Evolutionary conservation across 1,140 invertebrate genomes (phyloP).

Genomic region (Bombus balteatus): DNA sequence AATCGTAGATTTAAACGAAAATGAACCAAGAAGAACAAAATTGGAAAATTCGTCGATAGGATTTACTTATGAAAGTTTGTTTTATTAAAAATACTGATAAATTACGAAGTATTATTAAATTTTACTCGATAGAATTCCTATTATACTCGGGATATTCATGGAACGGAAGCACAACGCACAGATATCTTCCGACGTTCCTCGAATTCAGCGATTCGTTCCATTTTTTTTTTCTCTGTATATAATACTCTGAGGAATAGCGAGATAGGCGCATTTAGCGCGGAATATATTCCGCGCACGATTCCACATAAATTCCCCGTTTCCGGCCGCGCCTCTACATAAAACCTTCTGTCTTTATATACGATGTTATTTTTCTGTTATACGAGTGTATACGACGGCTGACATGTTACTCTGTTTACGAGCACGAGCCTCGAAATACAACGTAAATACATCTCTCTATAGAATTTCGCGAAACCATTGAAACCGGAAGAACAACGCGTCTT

Average conservation of each 20-base stretch:
- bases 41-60: no score
- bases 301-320: slow-evolving; percentile 40
- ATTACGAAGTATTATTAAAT: not conserved
- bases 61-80: not conserved
- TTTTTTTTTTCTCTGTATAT: not conserved
- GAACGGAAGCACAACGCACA: not conserved
- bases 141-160: not conserved
- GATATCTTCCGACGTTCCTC: not conserved
- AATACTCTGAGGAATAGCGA: not conserved
- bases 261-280: slow-evolving; percentile 31
- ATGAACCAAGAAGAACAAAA: not conserved
- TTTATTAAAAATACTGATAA: not conserved
- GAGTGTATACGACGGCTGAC: slow-evolving; percentile 54
- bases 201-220: not conserved
- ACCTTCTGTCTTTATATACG: slow-evolving; percentile 45
- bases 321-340: slow-evolving; percentile 32
- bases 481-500: not conserved
- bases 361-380: slow-evolving; percentile 65
- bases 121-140: not conserved
- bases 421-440: slow-evolving; percentile 34
- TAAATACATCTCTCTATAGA: slow-evolving; percentile 50
- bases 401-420: slow-evolving; percentile 61
- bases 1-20: not conserved
- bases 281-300: slow-evolving; percentile 44
- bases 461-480: slow-evolving; percentile 13